phyloP scores from a whole-genome alignment of 2,113 vertebrate species.

The Himantopus leucocephalus region DNA sequence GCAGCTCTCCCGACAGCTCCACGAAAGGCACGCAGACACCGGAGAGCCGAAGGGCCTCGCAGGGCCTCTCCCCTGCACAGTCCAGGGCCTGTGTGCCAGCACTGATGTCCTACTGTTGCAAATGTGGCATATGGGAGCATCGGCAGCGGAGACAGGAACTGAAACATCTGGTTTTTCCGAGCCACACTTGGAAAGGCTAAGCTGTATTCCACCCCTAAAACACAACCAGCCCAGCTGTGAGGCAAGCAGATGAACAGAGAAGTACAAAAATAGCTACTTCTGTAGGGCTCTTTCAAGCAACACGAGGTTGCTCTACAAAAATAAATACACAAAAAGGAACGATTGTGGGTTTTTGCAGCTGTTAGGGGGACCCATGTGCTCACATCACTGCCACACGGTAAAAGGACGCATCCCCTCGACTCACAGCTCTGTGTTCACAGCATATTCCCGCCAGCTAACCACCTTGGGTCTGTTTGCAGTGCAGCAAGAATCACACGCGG shows the following conservation, averaged over 20 bases:
- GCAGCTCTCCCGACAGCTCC: neutral
- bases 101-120: neutral
- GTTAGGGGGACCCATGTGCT: neutral
- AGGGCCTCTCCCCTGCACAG: rapidly evolving
- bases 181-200: neutral
- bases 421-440: no score
- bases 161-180: neutral
- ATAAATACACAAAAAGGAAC: neutral
- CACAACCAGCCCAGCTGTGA: neutral
- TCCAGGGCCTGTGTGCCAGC: neutral
- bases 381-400: rapidly evolving
- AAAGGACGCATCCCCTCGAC: neutral
- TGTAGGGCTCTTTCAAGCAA: neutral
- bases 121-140: neutral
- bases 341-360: neutral
- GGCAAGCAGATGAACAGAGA: neutral
- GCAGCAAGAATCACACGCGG: rapidly evolving
- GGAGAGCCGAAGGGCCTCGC: neutral
- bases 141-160: neutral
- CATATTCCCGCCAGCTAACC: neutral
- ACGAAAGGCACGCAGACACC: rapidly evolving
- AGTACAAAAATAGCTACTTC: slow-evolving; percentile 9
- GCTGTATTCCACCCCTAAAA: neutral
- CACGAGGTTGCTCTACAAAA: neutral
- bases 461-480: rapidly evolving